A percentile compares a stretch with the other conserved stretches of the same genome.
phyloP scores from a whole-genome alignment of 2,888 invertebrate genomes.

The Arctia plantaginis region DNA sequence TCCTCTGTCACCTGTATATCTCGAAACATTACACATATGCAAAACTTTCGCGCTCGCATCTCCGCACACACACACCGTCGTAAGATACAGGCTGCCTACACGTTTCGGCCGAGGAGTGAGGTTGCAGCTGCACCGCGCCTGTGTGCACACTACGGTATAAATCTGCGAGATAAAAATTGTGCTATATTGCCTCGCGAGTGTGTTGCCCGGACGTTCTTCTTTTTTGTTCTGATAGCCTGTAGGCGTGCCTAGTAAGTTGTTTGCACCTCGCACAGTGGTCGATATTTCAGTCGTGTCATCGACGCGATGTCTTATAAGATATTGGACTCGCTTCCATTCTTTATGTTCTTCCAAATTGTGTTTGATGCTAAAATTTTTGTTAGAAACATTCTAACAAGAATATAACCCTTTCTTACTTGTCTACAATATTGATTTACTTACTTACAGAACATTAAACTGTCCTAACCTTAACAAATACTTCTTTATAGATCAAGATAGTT shows the following conservation, averaged over 20 bases:
- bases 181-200: conserved; percentile 76
- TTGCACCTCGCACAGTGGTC: conserved; percentile 84
- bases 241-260: conserved; percentile 85
- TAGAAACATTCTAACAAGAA: conserved; percentile 23
- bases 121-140: conserved; percentile 55
- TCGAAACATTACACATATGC: conserved; percentile 87
- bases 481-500: background rate
- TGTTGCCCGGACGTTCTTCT: conserved; percentile 67
- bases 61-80: conserved; percentile 58
- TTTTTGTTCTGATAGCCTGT: conserved; percentile 78
- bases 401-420: background rate
- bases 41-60: conserved; percentile 84
- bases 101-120: conserved; percentile 38
- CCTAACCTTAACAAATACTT: background rate
- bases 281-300: conserved; percentile 82
- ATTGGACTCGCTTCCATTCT: conserved; percentile 61
- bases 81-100: conserved; percentile 51
- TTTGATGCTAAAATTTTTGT: conserved; percentile 46
- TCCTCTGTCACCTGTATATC: conserved; percentile 86
- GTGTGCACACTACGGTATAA: conserved; percentile 72
- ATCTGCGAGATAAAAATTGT: conserved; percentile 86
- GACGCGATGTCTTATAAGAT: conserved; percentile 67
- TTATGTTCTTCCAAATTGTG: conserved; percentile 54
- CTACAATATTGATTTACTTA: background rate
- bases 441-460: background rate